These are phyloP conservation scores for Protosalanx chinensis DNA, from an alignment of 2,797 vertebrate species.

Conservation along the genomic window DNA sequence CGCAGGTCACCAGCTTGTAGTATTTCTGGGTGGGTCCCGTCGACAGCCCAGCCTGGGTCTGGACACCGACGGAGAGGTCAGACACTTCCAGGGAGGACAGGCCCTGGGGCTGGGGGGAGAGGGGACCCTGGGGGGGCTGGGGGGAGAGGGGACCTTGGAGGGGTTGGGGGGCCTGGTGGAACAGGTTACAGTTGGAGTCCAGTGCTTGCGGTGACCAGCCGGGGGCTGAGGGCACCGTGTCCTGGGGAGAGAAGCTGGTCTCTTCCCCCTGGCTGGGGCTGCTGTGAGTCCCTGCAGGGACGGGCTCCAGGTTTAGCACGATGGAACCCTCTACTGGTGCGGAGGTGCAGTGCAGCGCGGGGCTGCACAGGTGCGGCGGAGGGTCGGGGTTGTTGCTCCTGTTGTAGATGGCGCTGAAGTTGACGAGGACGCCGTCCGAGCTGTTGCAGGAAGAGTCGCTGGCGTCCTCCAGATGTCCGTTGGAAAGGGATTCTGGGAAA, in stretches of 20 bases:
- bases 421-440: conserved; percentile 90
- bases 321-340: conserved; percentile 66
- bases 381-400: conserved; percentile 81
- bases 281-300: conserved; percentile 53
- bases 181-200: conserved; percentile 91
- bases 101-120: background rate
- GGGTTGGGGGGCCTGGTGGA: conserved; percentile 53
- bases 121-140: conserved; percentile 45
- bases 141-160: background rate
- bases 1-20: conserved; percentile 94
- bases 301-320: conserved; percentile 76
- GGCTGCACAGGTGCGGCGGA: conserved; percentile 73
- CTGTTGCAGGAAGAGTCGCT: conserved; percentile 95
- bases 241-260: conserved; percentile 52
- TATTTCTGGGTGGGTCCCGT: conserved; percentile 92
- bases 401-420: conserved; percentile 92
- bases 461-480: conserved; percentile 77
- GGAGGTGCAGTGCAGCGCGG: conserved; percentile 65
- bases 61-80: conserved; percentile 85
- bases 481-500: conserved; percentile 68
- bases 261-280: conserved; percentile 32
- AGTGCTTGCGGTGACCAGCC: conserved; percentile 75
- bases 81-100: conserved; percentile 70
- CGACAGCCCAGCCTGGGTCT: conserved; percentile 81
- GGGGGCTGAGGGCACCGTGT: conserved; percentile 56